phyloP scores from a whole-genome alignment of 2,888 invertebrate species.

The Tholera decimalis region DNA sequence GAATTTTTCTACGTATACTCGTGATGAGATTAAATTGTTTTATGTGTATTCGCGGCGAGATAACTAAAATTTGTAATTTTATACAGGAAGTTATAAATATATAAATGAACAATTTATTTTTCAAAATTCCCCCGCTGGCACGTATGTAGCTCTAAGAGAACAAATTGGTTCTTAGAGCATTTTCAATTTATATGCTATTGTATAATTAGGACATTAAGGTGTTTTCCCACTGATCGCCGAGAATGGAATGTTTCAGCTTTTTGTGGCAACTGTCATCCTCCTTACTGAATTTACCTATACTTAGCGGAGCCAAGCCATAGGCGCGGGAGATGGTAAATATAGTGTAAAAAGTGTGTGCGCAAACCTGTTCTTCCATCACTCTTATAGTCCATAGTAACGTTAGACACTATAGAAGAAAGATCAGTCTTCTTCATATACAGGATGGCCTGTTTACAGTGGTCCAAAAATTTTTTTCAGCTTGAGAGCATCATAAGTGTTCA shows the following conservation, averaged over 20 bases:
- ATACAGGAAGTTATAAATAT: constrained; percentile 9
- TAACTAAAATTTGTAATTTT: constrained; percentile 9
- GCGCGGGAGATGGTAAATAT: too few relatives aligned
- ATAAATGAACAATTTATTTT: constrained; percentile 24
- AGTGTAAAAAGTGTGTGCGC: not conserved
- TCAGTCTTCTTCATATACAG: not conserved
- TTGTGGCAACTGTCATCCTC: too few relatives aligned
- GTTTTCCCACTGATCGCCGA: constrained; percentile 21
- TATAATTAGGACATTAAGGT: constrained; percentile 12
- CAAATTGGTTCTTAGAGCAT: constrained; percentile 37
- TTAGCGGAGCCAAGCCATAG: too few relatives aligned
- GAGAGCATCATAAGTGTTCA: too few relatives aligned
- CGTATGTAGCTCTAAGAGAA: constrained; percentile 47
- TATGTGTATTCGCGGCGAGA: not conserved
- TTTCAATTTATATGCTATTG: constrained; percentile 26
- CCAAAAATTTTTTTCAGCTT: too few relatives aligned
- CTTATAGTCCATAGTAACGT: not conserved
- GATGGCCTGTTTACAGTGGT: too few relatives aligned
- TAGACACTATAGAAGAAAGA: not conserved
- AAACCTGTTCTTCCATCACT: not conserved
- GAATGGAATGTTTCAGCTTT: too few relatives aligned
- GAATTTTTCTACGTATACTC: constrained; percentile 6
- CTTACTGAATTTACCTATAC: too few relatives aligned
- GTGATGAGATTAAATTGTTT: not conserved
- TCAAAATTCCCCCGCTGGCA: constrained; percentile 56